Conservation (phyloP, 2,888 invertebrate genomes). For the Melanophora roralis region DNA sequence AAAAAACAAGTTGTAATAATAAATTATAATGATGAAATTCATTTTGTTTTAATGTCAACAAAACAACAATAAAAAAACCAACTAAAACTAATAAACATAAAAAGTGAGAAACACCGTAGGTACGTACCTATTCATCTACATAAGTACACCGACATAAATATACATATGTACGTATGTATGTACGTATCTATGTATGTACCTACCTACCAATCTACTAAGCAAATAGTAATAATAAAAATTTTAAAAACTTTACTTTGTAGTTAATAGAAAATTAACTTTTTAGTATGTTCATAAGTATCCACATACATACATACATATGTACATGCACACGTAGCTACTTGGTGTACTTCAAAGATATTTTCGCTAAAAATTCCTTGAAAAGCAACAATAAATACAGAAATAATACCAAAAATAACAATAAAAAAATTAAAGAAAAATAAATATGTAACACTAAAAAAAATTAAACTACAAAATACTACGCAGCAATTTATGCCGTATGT, state of each 20-base stretch:
- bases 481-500: conserved; percentile 64
- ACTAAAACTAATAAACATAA: background rate
- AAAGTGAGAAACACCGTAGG: no score
- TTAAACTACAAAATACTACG: conserved; percentile 64
- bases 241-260: conserved; percentile 4
- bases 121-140: no score
- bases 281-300: background rate
- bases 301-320: background rate
- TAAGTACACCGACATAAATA: no score
- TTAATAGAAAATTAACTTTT: background rate
- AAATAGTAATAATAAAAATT: background rate
- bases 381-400: conserved; percentile 32
- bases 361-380: conserved; percentile 43
- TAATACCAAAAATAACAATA: conserved; percentile 27
- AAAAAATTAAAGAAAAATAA: conserved; percentile 36
- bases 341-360: conserved; percentile 46
- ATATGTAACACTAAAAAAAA: conserved; percentile 54
- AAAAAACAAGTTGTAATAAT: conserved; percentile 42
- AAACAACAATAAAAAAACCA: background rate
- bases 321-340: background rate
- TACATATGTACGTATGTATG: no score
- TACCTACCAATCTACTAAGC: background rate
- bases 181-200: background rate
- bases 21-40: conserved; percentile 55
- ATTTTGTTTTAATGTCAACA: conserved; percentile 5